Percentiles rank a stretch among this genome's conserved stretches.
These are phyloP conservation scores for Micrasema longulum DNA, from an alignment of 1,140 invertebrate species.

Conservation along the genomic window DNA sequence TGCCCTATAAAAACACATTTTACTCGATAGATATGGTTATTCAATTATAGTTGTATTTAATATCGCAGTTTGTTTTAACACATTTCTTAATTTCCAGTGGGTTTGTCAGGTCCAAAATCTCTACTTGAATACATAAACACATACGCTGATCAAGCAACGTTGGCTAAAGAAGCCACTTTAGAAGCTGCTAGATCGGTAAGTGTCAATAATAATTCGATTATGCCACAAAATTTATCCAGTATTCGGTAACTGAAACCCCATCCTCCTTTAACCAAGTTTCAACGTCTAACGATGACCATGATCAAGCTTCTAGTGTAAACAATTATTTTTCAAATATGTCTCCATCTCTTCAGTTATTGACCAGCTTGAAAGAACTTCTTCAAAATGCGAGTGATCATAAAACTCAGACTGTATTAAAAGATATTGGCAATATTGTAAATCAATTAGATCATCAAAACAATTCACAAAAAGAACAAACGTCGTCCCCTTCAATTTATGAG, in stretches of 20 bases:
- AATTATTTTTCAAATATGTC: constrained; percentile 6
- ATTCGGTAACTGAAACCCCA: constrained; percentile 37
- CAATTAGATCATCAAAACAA: constrained; percentile 43
- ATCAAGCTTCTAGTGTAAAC: not conserved
- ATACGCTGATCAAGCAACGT: constrained; percentile 50
- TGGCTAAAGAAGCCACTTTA: constrained; percentile 51
- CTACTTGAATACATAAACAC: constrained; percentile 52
- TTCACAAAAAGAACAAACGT: too few species aligned
- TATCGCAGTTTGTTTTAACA: not conserved
- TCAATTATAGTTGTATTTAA: not conserved
- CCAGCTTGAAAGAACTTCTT: constrained; percentile 45
- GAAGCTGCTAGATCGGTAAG: constrained; percentile 52
- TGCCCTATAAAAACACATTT: too few species aligned
- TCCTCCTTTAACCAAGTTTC: constrained; percentile 41
- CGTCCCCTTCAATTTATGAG: too few species aligned
- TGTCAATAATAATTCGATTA: constrained; percentile 27
- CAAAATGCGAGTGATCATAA: constrained; percentile 40
- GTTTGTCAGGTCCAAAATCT: constrained; percentile 45
- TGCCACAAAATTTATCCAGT: constrained; percentile 24
- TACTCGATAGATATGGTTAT: too few species aligned
- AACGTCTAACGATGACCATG: not conserved
- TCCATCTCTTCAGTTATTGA: constrained; percentile 40
- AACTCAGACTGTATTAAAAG: constrained; percentile 44
- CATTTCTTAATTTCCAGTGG: constrained; percentile 43
- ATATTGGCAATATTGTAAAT: constrained; percentile 51